Base-by-base conservation (phyloP, 2,888 invertebrate species). In the Xylota segnis region DNA sequence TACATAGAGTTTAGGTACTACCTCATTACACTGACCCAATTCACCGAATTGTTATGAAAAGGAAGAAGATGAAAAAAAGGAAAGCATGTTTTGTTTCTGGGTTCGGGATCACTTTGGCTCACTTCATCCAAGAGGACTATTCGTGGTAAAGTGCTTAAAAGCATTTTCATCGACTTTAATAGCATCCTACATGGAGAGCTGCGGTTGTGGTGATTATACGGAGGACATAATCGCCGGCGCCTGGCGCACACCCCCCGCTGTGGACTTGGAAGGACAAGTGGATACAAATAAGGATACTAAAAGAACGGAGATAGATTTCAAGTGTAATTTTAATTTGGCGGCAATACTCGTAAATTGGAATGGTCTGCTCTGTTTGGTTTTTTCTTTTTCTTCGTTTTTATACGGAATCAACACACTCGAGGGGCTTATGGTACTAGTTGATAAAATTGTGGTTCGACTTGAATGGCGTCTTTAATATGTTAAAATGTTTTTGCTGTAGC, bases 81-180 rank as follows among this genome's bases (percentile, higher is more conserved):
- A 18, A 68, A 29, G 52, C 40, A n/a, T 14, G 45, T 43, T 43
- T 32, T 40, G 18, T 40, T 59, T 43, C 61, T 40, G 34, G 27
- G 18, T 34, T 61, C 5, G 45, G 58, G 63, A 63, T 65, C 27
- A 47, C 52, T 56, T 75, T 56, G 56, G 65, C 65, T 34, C 70
- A 58, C 70, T 70, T 45, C 45, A 34, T 70, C 27, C 37, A 18
- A 40, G 50, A 58, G 47, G 66, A 66, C 66, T 66, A 45, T 47
- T 58, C 29, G 34, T 66, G 75, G 75, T 66, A 76, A 66, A 75
- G 75, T 76, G 75, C 66, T 66, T 66, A 76, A 76, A 76, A 76
- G 75, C 75, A 76, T 76, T 76, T 50, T 58, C 56, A 76, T 56
- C 58, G 66, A 66, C 75, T 66, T 76, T 50, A 66, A 66, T 29